Conservation (phyloP, 2,888 invertebrate species). For the Imbricaverruca yamaguchii region DNA sequence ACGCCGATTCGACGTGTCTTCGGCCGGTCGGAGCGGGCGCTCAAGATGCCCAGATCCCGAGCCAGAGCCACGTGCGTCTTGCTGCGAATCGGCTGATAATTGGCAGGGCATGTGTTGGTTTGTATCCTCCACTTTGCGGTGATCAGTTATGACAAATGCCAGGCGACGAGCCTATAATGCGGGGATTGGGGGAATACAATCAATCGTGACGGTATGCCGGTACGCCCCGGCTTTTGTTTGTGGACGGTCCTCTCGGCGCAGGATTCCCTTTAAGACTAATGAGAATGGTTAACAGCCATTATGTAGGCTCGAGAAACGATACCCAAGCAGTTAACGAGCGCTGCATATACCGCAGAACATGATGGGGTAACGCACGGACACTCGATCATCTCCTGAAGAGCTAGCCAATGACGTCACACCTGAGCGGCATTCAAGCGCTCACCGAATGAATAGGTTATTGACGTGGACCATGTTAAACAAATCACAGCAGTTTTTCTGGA, state of each 20-base stretch:
- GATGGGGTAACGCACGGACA: slow-evolving; percentile 6
- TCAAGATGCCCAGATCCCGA: not conserved
- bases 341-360: not conserved
- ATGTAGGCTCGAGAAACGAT: slow-evolving; percentile 20
- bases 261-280: slow-evolving; percentile 20
- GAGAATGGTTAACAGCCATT: slow-evolving; percentile 19
- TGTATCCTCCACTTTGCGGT: slow-evolving; percentile 22
- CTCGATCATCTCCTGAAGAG: not conserved
- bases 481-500: not conserved
- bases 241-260: not conserved
- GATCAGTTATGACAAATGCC: slow-evolving; percentile 21
- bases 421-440: not conserved
- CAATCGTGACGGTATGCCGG: slow-evolving; percentile 8
- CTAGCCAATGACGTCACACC: not conserved
- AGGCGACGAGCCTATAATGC: slow-evolving; percentile 17
- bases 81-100: not conserved
- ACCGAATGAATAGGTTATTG: not conserved
- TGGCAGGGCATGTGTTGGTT: slow-evolving; percentile 8
- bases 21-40: not conserved
- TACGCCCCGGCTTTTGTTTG: slow-evolving; percentile 14
- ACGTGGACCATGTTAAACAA: not conserved
- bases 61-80: not conserved
- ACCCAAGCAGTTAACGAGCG: slow-evolving; percentile 11
- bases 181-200: slow-evolving; percentile 8
- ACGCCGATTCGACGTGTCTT: not conserved